These are phyloP conservation scores for Hypotaenidia okinawae DNA, from an alignment of 2,797 vertebrate genomes.

Conservation along the genomic window DNA sequence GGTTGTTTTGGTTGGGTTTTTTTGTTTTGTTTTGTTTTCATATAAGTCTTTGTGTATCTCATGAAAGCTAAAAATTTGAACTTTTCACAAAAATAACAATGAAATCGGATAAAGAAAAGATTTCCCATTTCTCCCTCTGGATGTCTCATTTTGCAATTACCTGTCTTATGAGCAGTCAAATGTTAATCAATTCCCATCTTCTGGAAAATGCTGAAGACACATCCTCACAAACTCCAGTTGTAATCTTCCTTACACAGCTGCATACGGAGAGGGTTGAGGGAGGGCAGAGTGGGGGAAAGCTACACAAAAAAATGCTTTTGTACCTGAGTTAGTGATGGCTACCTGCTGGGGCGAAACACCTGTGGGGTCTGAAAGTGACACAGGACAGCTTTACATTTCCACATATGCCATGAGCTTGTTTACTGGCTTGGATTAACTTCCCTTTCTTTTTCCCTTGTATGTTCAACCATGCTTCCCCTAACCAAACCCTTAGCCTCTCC, in stretches of 20 bases:
- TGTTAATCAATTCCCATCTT: conserved; percentile 26
- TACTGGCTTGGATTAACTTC: background rate
- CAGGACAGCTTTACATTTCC: background rate
- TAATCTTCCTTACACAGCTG: background rate
- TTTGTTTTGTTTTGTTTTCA: background rate
- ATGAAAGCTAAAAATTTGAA: conserved; percentile 31
- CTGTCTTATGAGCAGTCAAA: background rate
- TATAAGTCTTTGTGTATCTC: background rate
- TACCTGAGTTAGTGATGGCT: background rate
- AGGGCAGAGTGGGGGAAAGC: background rate
- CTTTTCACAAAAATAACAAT: conserved; percentile 1
- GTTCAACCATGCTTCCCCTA: background rate
- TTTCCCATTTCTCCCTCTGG: conserved; percentile 12
- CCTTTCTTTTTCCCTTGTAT: background rate
- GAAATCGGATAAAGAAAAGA: background rate
- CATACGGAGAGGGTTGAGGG: background rate
- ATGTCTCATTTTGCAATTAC: conserved; percentile 20
- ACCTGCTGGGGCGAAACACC: background rate
- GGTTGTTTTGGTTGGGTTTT: too few relatives aligned
- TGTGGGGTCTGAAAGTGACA: background rate
- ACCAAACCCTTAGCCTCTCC: background rate
- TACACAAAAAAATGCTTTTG: background rate
- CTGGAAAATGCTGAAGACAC: background rate
- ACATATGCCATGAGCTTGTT: background rate
- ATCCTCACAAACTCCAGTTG: background rate